Percentiles rank a stretch among this genome's conserved stretches.
Evolutionary conservation across 2,113 vertebrate species (phyloP).

Genomic region (Nymphicus hollandicus): DNA sequence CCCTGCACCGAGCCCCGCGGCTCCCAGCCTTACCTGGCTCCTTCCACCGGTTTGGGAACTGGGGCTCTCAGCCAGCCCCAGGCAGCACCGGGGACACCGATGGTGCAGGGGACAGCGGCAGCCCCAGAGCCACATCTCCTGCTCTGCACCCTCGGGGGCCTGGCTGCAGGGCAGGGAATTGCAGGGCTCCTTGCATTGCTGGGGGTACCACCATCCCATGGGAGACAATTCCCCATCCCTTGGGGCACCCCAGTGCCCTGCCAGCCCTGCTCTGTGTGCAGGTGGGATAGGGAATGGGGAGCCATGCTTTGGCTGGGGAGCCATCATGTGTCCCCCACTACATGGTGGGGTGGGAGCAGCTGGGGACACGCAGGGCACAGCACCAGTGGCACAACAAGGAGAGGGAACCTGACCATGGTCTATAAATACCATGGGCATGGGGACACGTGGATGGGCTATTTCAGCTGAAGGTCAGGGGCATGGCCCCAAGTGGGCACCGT

Average conservation of each 20-base stretch:
- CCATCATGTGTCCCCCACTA: accelerated
- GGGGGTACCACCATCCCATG: no score
- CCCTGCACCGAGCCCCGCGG: neutral
- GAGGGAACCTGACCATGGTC: neutral
- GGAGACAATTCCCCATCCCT: neutral
- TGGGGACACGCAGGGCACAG: neutral
- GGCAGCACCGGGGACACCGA: accelerated
- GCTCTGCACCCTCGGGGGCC: neutral
- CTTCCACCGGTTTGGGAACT: accelerated
- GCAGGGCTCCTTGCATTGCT: neutral
- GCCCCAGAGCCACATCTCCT: neutral
- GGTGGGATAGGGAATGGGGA: accelerated
- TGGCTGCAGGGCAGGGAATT: neutral
- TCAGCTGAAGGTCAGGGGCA: constrained; percentile 1
- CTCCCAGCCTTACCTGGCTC: neutral
- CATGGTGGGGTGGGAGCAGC: neutral
- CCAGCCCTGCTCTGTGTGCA: accelerated
- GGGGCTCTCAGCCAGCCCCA: accelerated
- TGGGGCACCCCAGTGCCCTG: accelerated
- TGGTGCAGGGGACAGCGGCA: neutral
- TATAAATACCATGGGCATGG: neutral
- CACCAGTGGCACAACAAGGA: neutral
- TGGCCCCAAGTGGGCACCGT: accelerated
- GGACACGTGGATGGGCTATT: neutral
- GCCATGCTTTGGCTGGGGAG: accelerated